Base-by-base conservation (phyloP, 2,797 vertebrate species). In the Pteronotus mesoamericanus region DNA sequence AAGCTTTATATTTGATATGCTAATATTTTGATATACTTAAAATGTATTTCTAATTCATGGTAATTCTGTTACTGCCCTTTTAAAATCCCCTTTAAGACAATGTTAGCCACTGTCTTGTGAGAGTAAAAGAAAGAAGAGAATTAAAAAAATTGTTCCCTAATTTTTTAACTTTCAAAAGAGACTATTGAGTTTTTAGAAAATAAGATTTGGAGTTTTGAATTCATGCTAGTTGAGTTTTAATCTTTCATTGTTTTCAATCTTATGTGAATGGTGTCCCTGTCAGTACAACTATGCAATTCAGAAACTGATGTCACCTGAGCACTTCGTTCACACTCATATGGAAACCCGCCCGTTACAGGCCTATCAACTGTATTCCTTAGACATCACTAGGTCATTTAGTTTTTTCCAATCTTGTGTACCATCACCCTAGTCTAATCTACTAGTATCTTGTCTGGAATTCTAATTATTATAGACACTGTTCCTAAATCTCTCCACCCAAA, bases 11-110 rank as follows among this genome's bases (percentile, higher is more conserved):
- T 79, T 89, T 77, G 22, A 78, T 26, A n/a, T 32, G 26, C 42
- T 46, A 80, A 69, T 61, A 84, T 57, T 96, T 90, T 94, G 15
- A 90, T 74, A 77, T 19, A 44, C 37, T 72, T 96, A 64, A 78
- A 51, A 48, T 68, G 6, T 84, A 68, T 84, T 87, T 82, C 34
- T 61, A 95, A 90, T n/a, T 86, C 69, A 37, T 29, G 9, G 2
- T 32, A 55, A 87, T 90, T 89, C 4, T 87, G 89, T 89, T 44
- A 57, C 34, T 90, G 74, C 6, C 44, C 9, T 57, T 71, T 69
- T 9, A 92, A 26, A 55, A 29, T 11, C 22, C 11, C 16, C 14
- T 16, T 92, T 96, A 15, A 80, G 32, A 48, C 4, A 64, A 39
- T 57, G 1, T 42, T 64, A 89, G 11, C 15, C 6, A 14, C 9